Base-by-base conservation (phyloP, 1,140 invertebrate species). In the Leptonema lineaticorne region DNA sequence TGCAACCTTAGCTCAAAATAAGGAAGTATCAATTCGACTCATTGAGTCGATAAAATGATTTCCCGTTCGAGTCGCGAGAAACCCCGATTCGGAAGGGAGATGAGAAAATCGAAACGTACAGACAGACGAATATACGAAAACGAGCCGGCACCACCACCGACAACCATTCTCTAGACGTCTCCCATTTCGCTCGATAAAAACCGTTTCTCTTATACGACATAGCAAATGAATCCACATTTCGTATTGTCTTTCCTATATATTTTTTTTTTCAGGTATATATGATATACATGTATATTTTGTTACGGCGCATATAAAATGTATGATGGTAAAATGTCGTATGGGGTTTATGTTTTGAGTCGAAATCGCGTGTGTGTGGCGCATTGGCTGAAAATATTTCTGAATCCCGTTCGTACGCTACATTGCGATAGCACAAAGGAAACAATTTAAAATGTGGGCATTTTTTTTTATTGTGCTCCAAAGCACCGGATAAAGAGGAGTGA, bases 31-130 rank as follows among this genome's bases (percentile, higher is more conserved):
- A 72, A 69, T 72, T 69, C 70, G 70, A 72, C 63, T 69, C 70
- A 72, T 72, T 72, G 70, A 69, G 70, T 72, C 70, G 67, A 69
- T 72, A 69, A 72, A 72, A 72, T 72, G 67, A 72, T 72, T 72
- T 72, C 70, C 70, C 66, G 67, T 46, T 20, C 11, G 22, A 48
- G 56, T n/a, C 27, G 14, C 26, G 63, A 59, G 24, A 27, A 41
- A 24, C 53, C 9, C 30, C 2, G 2, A 16, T 20, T 58, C 33
- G 65, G 2, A 16, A 64, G 22, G 62, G 62, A 62, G 20, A 16
- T 18, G 30, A 11, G 30, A 33, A 6, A 64, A 1, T 6, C 30
- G 11, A 27, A 53, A 28, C 50, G 63, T 62, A 27, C 20, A n/a
- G n/a, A n/a, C n/a, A n/a, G n/a, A n/a, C n/a, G n/a, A n/a, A n/a